These are phyloP conservation scores for Apogon talboti DNA, from an alignment of 2,797 vertebrate species.

Conservation along the genomic window DNA sequence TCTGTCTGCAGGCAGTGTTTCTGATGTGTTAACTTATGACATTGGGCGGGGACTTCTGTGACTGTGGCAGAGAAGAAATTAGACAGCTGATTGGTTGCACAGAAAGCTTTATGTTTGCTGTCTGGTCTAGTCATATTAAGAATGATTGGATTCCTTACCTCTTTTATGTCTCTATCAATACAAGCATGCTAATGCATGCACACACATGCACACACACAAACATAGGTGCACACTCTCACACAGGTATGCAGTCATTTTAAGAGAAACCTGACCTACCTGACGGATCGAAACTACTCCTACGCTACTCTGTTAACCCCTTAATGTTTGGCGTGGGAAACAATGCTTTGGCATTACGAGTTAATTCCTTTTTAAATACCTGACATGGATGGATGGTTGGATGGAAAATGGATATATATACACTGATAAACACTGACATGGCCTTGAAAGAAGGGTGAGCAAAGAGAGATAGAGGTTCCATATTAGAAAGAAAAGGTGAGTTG, in stretches of 20 bases:
- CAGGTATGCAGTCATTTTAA: constrained; percentile 88
- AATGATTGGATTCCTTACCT: constrained; percentile 88
- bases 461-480: constrained; percentile 40
- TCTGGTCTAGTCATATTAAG: constrained; percentile 83
- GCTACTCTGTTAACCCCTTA: constrained; percentile 82
- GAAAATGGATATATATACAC: constrained; percentile 30
- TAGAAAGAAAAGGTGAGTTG: constrained; percentile 49
- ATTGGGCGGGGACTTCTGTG: constrained; percentile 80
- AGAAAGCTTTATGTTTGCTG: constrained; percentile 68
- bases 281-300: constrained; percentile 95
- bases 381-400: constrained; percentile 52
- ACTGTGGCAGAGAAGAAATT: constrained; percentile 75
- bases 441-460: constrained; percentile 9
- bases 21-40: neutral
- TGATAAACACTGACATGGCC: constrained; percentile 48
- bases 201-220: constrained; percentile 17
- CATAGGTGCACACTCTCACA: constrained; percentile 50
- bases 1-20: neutral
- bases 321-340: constrained; percentile 89
- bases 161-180: constrained; percentile 83
- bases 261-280: constrained; percentile 95
- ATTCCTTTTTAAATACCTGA: constrained; percentile 80
- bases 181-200: constrained; percentile 62
- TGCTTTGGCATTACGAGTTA: constrained; percentile 72
- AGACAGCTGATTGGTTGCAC: constrained; percentile 75